Evolutionary conservation across 2,797 vertebrate genomes (phyloP).

Genomic region (Squalus acanthias): DNA sequence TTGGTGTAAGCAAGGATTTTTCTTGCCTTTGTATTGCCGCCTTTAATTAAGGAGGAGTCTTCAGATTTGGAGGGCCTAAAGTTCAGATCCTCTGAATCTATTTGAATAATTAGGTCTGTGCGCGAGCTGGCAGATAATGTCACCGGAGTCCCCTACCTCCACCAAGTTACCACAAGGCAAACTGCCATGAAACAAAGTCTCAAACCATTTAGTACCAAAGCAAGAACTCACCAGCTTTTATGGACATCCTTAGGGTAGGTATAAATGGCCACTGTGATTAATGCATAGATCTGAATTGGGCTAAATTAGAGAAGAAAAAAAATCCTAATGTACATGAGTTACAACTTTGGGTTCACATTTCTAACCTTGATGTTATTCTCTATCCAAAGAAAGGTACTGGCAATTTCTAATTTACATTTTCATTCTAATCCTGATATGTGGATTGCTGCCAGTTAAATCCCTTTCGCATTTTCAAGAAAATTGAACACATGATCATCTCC

Average conservation of each 20-base stretch:
- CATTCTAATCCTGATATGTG: background rate
- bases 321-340: background rate
- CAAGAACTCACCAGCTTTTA: background rate
- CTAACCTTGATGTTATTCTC: background rate
- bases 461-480: background rate
- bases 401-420: background rate
- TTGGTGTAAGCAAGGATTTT: background rate
- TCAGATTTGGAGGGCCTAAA: background rate
- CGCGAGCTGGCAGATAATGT: background rate
- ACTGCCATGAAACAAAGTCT: background rate
- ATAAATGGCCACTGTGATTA: background rate
- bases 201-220: background rate
- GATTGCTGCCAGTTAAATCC: background rate
- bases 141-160: background rate
- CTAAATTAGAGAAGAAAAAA: background rate
- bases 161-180: background rate
- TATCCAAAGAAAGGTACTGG: background rate
- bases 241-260: background rate
- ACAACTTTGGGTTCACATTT: background rate
- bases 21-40: background rate
- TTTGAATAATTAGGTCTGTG: background rate
- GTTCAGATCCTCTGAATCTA: background rate
- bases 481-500: background rate
- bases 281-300: background rate
- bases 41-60: background rate